Percentiles rank a stretch among this genome's conserved stretches.
phyloP scores from a whole-genome alignment of 1,140 invertebrate species.

The Epicauta chinensis region DNA sequence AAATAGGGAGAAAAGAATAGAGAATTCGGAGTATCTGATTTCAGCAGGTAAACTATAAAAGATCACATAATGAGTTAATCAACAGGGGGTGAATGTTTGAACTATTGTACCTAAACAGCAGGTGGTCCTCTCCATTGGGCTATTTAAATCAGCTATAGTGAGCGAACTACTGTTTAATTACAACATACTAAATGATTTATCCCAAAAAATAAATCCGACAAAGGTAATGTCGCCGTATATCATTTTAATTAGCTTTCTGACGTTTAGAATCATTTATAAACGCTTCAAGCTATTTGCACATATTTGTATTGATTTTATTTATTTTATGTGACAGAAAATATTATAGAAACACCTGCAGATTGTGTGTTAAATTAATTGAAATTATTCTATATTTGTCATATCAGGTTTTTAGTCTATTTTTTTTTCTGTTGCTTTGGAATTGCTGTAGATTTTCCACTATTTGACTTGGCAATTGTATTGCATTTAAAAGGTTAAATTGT shows the following conservation, averaged over 20 bases:
- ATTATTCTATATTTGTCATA: conserved; percentile 9
- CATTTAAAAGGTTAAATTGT: conserved; percentile 19
- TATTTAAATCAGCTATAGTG: conserved; percentile 9
- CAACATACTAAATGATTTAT: too few relatives aligned
- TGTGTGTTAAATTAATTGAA: conserved; percentile 15
- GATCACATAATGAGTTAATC: conserved; percentile 11
- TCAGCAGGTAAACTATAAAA: conserved; percentile 9
- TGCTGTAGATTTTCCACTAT: conserved; percentile 5
- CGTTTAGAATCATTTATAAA: too few relatives aligned
- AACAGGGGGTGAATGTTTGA: neutral
- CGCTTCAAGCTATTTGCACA: too few relatives aligned
- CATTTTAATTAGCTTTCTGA: too few relatives aligned
- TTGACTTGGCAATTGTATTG: conserved; percentile 10
- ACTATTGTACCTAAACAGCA: conserved; percentile 10
- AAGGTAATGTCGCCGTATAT: too few relatives aligned
- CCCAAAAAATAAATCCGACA: too few relatives aligned
- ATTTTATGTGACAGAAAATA: too few relatives aligned
- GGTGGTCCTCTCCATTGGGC: conserved; percentile 8
- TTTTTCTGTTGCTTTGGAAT: neutral
- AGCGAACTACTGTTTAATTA: conserved; percentile 29
- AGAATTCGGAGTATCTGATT: conserved; percentile 11
- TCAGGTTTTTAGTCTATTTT: too few relatives aligned
- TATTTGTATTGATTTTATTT: too few relatives aligned
- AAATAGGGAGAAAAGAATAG: too few relatives aligned
- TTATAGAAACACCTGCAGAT: too few relatives aligned